Conservation (phyloP, 2,797 vertebrate species). For the Hemitrygon akajei region DNA sequence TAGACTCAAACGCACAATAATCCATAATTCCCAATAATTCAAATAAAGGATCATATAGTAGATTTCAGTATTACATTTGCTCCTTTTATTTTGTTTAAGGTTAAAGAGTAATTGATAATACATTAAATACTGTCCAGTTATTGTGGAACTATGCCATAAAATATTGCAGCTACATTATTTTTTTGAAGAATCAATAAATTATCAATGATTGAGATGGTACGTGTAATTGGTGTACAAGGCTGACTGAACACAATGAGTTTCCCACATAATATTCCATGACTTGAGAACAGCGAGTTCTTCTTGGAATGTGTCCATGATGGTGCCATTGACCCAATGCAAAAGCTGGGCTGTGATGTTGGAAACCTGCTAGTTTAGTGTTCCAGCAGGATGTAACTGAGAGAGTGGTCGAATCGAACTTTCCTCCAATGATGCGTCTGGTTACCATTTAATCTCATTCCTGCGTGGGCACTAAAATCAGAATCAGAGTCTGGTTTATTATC, state of each 20-base stretch:
- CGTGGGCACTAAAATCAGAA: neutral
- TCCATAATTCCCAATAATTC: neutral
- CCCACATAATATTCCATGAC: neutral
- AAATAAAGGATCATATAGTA: neutral
- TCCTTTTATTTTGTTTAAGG: neutral
- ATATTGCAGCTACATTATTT: neutral
- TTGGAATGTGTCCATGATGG: neutral
- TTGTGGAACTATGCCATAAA: neutral
- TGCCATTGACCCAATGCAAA: neutral
- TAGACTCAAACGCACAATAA: neutral
- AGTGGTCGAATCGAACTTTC: neutral
- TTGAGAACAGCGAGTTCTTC: conserved; percentile 20
- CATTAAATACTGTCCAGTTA: neutral
- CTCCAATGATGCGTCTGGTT: neutral
- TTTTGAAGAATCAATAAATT: neutral
- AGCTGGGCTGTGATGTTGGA: neutral
- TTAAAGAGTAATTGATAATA: neutral
- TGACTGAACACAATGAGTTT: neutral
- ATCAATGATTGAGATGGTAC: neutral
- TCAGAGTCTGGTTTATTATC: no score
- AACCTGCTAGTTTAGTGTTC: neutral
- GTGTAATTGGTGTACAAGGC: neutral
- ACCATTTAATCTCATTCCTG: neutral
- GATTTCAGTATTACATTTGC: neutral
- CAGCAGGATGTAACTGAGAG: neutral